Base-by-base conservation (phyloP, 1,140 invertebrate species). In the Ceratina calcarata region DNA sequence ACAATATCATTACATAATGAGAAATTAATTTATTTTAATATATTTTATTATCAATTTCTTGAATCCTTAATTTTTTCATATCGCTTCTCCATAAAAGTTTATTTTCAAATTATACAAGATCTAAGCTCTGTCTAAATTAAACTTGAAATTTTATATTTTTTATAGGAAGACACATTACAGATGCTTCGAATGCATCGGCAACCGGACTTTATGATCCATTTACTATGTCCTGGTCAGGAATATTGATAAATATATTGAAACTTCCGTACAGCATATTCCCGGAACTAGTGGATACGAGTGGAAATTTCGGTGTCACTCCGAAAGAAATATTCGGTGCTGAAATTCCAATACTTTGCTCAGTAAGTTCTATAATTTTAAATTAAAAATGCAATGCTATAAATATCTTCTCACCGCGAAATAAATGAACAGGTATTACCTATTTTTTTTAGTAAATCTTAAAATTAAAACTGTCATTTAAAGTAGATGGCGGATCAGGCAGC, bases 141-240 rank as follows among this genome's bases (percentile, higher is more conserved):
- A 45, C 10, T 45, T 45, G 3, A 10, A 45, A 45, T 10, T 45
- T 45, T 45, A 10, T 45, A 67, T 78, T 61, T 78, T 70, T 53
- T 60, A 64, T 60, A 91, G 91, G 91, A 18, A 87, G 81, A 22
- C 96, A 98, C 91, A 95, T 97, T 51, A 97, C 96, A 4, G 98
- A 99, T 91, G 95, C 96, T 15, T 98, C 97, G 0, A 97, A 95
- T 89, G 97, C 97, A 0, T 97, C 97, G 64, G 96, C 97, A 0
- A 98, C 98, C 0, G 98, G 98, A 8, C 94, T 99, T 58, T 99
- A 95, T 91, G 98, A 99, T 93, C 98, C 98, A 0, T 99, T 98
- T 89, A 95, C 96, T 55, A 94, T 97, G 94, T 88, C 95, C 76
- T 98, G 98, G 97, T 96, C 96, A 32, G 85, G 93, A 0, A 95